Conservation (phyloP, 2,888 invertebrate genomes). For the Nebria salina region DNA sequence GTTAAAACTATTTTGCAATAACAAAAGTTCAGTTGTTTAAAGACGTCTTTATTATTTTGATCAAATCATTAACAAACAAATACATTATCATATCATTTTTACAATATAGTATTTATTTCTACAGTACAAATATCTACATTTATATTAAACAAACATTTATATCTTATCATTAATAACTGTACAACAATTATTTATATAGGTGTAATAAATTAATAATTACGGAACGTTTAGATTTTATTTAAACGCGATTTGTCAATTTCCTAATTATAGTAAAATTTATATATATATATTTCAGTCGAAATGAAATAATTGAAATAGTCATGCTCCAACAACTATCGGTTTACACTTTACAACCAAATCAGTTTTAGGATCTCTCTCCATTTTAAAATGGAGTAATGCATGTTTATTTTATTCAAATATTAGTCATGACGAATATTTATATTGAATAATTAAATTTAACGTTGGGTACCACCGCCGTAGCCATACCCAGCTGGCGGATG, state of each 20-base stretch:
- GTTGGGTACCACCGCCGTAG: constrained; percentile 29
- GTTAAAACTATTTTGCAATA: background rate
- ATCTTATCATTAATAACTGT: constrained; percentile 26
- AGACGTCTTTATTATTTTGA: background rate
- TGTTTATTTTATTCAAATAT: background rate
- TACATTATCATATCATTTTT: background rate
- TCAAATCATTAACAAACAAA: background rate
- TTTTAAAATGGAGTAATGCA: background rate
- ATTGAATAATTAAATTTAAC: constrained; percentile 7
- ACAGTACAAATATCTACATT: constrained; percentile 37
- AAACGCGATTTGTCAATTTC: constrained; percentile 28
- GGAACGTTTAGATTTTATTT: constrained; percentile 35
- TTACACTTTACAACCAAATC: background rate
- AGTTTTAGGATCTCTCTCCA: background rate
- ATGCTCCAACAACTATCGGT: constrained; percentile 5
- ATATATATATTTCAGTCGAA: constrained; percentile 37
- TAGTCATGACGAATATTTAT: background rate
- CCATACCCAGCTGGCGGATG: constrained; percentile 51
- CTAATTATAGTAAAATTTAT: constrained; percentile 24
- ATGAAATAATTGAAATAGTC: constrained; percentile 23
- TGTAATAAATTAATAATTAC: constrained; percentile 35
- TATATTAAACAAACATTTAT: constrained; percentile 13
- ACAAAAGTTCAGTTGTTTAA: constrained; percentile 1
- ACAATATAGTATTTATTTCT: constrained; percentile 20
- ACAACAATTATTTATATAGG: constrained; percentile 25